A percentile compares a stretch with the other conserved stretches of the same genome.
phyloP scores from a whole-genome alignment of 1,140 invertebrate species.

The Microplitis demolitor region DNA sequence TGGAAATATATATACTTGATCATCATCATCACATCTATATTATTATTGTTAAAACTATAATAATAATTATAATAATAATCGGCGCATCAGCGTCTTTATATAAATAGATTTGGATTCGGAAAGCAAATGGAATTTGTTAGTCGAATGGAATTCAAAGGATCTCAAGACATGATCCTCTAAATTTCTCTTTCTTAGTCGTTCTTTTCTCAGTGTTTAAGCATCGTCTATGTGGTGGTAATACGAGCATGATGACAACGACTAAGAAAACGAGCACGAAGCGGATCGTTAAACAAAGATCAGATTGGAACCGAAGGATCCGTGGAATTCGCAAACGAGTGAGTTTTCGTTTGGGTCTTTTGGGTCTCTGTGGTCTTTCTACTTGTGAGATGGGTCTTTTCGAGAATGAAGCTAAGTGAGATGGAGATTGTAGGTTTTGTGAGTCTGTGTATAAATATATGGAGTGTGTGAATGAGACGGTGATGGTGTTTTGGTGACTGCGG shows the following conservation, averaged over 20 bases:
- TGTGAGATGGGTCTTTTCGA: neutral
- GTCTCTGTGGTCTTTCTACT: neutral
- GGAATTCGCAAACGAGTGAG: constrained; percentile 35
- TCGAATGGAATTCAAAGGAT: constrained; percentile 34
- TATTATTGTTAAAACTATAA: neutral
- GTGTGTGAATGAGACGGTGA: neutral
- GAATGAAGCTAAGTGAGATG: neutral
- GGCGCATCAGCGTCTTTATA: neutral
- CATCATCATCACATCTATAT: constrained; percentile 1
- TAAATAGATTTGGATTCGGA: neutral
- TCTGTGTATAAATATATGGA: neutral
- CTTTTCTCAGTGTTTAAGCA: constrained; percentile 5
- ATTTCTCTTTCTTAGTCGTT: constrained; percentile 12
- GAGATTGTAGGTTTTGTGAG: neutral
- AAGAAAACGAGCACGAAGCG: constrained; percentile 12
- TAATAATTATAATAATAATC: neutral
- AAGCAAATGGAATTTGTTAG: constrained; percentile 21
- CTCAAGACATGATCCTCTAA: constrained; percentile 14
- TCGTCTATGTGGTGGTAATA: neutral
- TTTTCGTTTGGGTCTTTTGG: constrained; percentile 26
- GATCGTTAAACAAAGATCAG: constrained; percentile 35
- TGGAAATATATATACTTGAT: neutral
- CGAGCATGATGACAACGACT: neutral
- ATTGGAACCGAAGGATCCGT: constrained; percentile 27
- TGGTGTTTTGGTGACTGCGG: neutral